These are phyloP conservation scores for Zophobas atratus DNA, from an alignment of 1,140 invertebrate genomes.

Conservation along the genomic window DNA sequence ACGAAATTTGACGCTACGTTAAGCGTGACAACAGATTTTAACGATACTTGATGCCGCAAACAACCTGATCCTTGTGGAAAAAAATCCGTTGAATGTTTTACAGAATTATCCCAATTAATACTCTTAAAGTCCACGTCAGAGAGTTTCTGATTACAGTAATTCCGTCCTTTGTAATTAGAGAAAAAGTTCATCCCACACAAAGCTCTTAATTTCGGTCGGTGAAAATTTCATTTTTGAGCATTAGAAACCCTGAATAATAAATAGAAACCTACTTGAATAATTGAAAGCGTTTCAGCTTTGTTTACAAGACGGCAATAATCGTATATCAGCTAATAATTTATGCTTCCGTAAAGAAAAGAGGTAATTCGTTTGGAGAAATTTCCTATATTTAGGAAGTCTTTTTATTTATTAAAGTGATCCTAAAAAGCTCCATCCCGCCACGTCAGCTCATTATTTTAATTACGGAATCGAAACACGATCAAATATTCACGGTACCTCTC, in stretches of 20 bases:
- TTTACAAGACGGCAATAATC: conserved; percentile 1
- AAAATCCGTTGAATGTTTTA: background rate
- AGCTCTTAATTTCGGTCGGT: background rate
- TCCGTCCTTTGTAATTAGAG: background rate
- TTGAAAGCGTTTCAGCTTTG: background rate
- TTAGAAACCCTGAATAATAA: background rate
- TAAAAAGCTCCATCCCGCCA: background rate
- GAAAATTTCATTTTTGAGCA: conserved; percentile 14
- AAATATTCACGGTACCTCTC: background rate
- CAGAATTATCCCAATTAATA: background rate
- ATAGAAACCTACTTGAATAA: background rate
- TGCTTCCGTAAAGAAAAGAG: background rate
- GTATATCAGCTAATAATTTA: background rate
- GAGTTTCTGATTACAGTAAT: background rate
- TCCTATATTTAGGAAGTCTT: background rate
- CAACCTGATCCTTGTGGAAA: background rate
- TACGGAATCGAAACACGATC: background rate
- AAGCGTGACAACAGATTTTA: conserved; percentile 3
- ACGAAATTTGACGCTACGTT: conserved; percentile 1
- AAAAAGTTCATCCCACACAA: background rate
- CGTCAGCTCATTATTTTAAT: background rate
- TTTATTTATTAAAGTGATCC: background rate
- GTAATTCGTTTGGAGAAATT: background rate
- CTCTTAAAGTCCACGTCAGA: background rate
- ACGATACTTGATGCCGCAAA: too few relatives aligned